Evolutionary conservation across 2,797 vertebrate genomes (phyloP).

Genomic region (Clarias fuscus): DNA sequence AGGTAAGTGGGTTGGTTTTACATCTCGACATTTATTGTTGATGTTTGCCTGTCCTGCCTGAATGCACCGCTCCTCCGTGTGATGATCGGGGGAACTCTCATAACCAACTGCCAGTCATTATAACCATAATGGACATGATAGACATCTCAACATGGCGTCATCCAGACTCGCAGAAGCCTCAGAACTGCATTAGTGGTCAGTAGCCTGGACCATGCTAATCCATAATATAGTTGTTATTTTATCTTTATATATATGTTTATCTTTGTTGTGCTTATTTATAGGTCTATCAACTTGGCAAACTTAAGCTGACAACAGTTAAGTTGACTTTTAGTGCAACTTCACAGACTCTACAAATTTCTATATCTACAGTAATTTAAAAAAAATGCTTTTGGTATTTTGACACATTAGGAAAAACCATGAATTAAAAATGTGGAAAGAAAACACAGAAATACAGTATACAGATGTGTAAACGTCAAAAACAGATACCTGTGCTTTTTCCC

Average conservation of each 20-base stretch:
- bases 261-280: not conserved
- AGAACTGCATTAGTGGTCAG: not conserved
- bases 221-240: conserved; percentile 5
- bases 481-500: too few species aligned
- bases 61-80: not conserved
- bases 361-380: not conserved
- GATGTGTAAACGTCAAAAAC: too few species aligned
- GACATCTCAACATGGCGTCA: not conserved
- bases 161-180: not conserved
- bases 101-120: not conserved
- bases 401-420: not conserved
- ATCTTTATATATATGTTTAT: not conserved
- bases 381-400: not conserved
- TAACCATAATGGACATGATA: not conserved
- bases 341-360: not conserved
- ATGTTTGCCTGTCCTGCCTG: not conserved
- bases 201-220: not conserved
- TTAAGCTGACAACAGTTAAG: not conserved
- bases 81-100: not conserved
- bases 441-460: not conserved
- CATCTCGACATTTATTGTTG: not conserved
- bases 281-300: not conserved
- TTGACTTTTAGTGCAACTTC: not conserved
- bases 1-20: not conserved
- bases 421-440: not conserved